Conservation (phyloP, 2,113 vertebrate genomes). For the Puffinus mauretanicus region DNA sequence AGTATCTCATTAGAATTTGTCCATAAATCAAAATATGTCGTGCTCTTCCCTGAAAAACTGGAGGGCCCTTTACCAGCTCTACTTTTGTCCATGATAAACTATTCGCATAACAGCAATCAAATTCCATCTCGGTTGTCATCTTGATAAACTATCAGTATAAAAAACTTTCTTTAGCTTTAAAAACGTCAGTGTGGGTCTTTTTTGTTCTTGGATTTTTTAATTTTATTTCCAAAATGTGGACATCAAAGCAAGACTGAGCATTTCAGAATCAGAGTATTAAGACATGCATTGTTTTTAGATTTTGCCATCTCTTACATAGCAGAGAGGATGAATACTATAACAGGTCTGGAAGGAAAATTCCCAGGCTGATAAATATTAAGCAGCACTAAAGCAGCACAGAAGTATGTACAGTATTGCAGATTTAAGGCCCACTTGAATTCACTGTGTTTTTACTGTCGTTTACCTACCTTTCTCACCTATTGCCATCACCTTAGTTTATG, state of each 20-base stretch:
- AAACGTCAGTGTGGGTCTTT: rapidly evolving
- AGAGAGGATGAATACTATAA: neutral
- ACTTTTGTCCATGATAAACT: neutral
- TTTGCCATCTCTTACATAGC: neutral
- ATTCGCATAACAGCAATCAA: neutral
- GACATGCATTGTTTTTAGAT: neutral
- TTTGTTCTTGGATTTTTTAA: neutral
- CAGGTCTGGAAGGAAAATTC: neutral
- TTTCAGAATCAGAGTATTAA: neutral
- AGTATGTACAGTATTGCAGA: neutral
- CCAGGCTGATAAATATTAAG: neutral
- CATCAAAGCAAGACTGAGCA: neutral
- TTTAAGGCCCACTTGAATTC: neutral
- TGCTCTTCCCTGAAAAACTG: neutral
- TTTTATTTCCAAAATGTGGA: neutral
- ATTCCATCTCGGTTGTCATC: neutral
- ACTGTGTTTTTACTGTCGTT: neutral
- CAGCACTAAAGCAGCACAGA: neutral
- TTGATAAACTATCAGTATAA: neutral
- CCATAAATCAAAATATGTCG: neutral
- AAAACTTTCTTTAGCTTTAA: neutral
- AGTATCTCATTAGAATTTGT: neutral
- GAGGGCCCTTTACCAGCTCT: neutral
- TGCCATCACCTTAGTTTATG: neutral
- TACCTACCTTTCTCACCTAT: neutral